phyloP scores from a whole-genome alignment of 2,113 vertebrate species.

The Archilochus colubris region DNA sequence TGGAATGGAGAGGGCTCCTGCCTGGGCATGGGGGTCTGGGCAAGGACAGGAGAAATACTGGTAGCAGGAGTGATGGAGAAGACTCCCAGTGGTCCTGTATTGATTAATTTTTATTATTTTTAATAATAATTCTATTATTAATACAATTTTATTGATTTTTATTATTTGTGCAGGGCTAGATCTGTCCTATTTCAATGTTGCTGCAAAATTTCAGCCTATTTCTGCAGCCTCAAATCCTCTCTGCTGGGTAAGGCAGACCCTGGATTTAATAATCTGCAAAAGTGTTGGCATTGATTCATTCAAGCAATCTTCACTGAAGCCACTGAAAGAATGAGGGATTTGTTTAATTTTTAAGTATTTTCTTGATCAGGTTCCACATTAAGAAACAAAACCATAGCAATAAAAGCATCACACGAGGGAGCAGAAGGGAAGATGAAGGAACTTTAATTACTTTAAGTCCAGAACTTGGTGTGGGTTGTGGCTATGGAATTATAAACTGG shows the following conservation, averaged over 20 bases:
- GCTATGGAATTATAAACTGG: neutral
- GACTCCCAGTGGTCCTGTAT: neutral
- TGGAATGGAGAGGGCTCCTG: neutral
- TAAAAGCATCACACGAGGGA: neutral
- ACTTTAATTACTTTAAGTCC: neutral
- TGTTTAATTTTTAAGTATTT: neutral
- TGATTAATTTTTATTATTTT: neutral
- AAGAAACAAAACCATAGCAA: neutral
- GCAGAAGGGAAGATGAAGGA: neutral
- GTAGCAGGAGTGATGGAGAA: neutral
- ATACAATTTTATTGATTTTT: neutral
- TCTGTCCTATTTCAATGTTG: neutral
- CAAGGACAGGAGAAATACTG: neutral
- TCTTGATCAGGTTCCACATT: neutral
- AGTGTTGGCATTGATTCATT: fast-evolving
- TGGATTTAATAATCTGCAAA: neutral
- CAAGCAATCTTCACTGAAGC: neutral
- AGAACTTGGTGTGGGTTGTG: neutral
- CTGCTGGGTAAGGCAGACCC: neutral
- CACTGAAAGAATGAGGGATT: neutral
- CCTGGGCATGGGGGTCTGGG: neutral
- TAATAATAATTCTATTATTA: too few relatives aligned
- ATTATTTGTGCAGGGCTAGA: neutral
- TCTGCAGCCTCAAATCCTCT: neutral
- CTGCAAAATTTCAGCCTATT: neutral